phyloP scores from a whole-genome alignment of 2,797 vertebrate genomes.

The Spatula versicolor region DNA sequence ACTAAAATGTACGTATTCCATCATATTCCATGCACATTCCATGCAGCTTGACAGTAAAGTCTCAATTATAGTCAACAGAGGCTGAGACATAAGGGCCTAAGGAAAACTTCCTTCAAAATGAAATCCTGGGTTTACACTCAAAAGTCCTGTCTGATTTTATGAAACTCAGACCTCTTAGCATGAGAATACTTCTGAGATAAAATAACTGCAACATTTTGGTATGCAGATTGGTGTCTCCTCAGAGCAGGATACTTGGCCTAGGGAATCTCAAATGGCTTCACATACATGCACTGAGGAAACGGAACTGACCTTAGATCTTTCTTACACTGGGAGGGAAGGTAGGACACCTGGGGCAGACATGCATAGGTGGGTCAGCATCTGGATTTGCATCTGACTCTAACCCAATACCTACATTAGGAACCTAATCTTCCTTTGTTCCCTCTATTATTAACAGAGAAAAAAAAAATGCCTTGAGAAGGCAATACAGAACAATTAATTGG shows the following conservation, averaged over 20 bases:
- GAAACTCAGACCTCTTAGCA: not conserved
- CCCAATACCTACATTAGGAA: not conserved
- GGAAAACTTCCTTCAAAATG: not conserved
- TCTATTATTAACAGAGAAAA: not conserved
- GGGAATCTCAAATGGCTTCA: not conserved
- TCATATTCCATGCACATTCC: not conserved
- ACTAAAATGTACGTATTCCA: not conserved
- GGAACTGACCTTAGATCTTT: not conserved
- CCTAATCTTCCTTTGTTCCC: not conserved
- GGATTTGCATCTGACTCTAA: not conserved
- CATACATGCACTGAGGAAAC: not conserved
- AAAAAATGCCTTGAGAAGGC: not conserved
- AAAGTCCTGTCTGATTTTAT: not conserved
- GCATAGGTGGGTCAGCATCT: not conserved
- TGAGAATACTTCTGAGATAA: not conserved
- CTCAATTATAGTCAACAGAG: not conserved
- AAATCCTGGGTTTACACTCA: not conserved
- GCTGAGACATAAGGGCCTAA: not conserved
- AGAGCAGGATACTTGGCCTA: not conserved
- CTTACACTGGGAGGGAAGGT: not conserved
- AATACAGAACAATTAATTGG: not conserved
- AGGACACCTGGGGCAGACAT: not conserved
- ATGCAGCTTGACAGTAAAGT: not conserved
- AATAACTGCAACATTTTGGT: not conserved
- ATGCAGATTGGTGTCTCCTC: not conserved